A percentile compares a stretch with the other conserved stretches of the same genome.
phyloP scores from a whole-genome alignment of 2,888 invertebrate species.

The Erebia aethiops region DNA sequence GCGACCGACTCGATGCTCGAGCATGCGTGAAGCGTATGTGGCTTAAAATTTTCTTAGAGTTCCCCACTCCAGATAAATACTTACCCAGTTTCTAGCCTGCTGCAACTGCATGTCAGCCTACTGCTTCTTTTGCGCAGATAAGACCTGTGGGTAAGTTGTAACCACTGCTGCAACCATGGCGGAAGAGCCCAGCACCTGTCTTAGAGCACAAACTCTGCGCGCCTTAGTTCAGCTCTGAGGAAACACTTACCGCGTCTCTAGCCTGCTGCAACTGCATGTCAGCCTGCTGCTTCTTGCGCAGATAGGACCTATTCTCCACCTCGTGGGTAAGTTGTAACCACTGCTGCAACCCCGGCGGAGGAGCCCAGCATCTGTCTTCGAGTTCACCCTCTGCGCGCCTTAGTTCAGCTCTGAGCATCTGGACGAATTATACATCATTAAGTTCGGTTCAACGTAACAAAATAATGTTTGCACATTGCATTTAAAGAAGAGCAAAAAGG shows the following conservation, averaged over 20 bases:
- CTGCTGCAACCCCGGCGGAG: conserved; percentile 94
- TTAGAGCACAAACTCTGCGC: too few species aligned
- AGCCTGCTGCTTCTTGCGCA: conserved; percentile 91
- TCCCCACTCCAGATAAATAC: conserved; percentile 44
- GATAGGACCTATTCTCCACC: conserved; percentile 94
- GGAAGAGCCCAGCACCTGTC: conserved; percentile 94
- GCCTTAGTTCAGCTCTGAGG: conserved; percentile 90
- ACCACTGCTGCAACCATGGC: conserved; percentile 94
- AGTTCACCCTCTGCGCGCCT: conserved; percentile 95
- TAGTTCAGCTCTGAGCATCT: conserved; percentile 91
- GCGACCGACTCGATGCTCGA: too few species aligned
- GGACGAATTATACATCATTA: conserved; percentile 31
- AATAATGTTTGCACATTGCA: too few species aligned
- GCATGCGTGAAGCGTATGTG: too few species aligned
- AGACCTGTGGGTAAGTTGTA: conserved; percentile 95
- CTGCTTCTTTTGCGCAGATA: conserved; percentile 93
- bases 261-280: conserved; percentile 93
- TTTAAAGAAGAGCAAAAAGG: too few species aligned
- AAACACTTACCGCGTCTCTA: conserved; percentile 89
- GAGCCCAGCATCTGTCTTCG: conserved; percentile 94
- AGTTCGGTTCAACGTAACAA: too few species aligned
- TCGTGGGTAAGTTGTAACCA: conserved; percentile 99
- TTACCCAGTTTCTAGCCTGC: conserved; percentile 94
- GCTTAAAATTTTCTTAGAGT: too few species aligned
- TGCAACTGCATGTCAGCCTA: conserved; percentile 92